Evolutionary conservation across 1,140 invertebrate genomes (phyloP), one percentile per base, ranked within the genome.

Genomic region (Anastrepha ludens): DNA sequence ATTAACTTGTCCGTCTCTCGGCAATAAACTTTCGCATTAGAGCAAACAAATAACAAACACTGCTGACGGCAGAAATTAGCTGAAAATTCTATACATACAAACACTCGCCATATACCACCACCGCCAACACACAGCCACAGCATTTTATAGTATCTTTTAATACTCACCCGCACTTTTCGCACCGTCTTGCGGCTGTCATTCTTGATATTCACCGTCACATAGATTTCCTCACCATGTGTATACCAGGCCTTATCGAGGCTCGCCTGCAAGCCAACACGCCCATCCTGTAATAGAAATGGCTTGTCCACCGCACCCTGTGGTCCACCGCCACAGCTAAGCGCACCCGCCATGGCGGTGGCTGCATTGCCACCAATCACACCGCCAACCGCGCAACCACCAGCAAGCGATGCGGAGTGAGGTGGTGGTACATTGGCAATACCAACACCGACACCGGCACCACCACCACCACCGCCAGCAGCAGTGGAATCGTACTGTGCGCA

Each of bases 121-220:
- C 13, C 11, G 15, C 8, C 55, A 39, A 60, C 20, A 62, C 17
- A 60, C 17, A 29, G 3, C n/a, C 15, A 13, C 15, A 87, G n/a
- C 20, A 50, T 55, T 29, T 29, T 29, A 29, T 44, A 44, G 13
- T 50, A 50, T 55, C 13, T n/a, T 20, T 6, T 44, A 64, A 2
- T 86, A 94, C 94, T 95, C 95, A 97, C 96, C 95, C 96, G 98
- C 88, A 99, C 97, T 94, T 98, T 97, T 91, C 98, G 96, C 8
- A 99, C 97, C 88, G 97, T 98, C 94, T 98, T 99, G 91, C 96
- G 98, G 90, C 98, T 99, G 90, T 98, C 98, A 93, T 99, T 99
- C 89, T 96, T 96, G 81, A 99, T 95, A 88, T 96, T 95, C 9
- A 99, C 96, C 91, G 97, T 97, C 0, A 99, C 97, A 78, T 95